Conservation (phyloP, 2,888 invertebrate genomes). For the Clitarchus hookeri region DNA sequence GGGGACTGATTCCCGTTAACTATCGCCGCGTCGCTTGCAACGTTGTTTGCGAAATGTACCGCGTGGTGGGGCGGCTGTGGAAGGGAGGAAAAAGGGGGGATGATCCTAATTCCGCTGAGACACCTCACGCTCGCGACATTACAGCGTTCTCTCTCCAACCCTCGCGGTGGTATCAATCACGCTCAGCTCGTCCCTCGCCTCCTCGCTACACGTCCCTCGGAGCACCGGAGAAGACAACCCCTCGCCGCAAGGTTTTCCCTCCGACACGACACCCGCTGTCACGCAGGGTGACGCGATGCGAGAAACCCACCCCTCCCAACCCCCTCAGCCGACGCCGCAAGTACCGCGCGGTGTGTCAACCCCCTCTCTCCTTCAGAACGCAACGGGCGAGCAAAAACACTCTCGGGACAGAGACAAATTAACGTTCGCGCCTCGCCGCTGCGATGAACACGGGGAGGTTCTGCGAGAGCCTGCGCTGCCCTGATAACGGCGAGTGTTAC, state of each 20-base stretch:
- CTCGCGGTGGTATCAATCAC: neutral
- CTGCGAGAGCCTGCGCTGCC: too few species aligned
- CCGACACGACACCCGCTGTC: neutral
- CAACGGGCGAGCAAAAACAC: neutral
- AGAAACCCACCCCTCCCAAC: neutral
- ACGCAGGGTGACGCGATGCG: neutral
- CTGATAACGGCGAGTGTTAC: too few species aligned
- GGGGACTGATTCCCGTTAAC: too few species aligned
- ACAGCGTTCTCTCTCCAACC: conserved; percentile 53
- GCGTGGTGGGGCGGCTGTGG: too few species aligned
- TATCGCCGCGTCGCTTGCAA: too few species aligned
- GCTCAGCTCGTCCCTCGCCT: neutral
- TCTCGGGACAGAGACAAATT: neutral
- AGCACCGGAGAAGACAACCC: too few species aligned
- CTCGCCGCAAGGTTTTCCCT: too few species aligned
- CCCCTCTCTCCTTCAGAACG: too few species aligned
- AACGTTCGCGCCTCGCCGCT: neutral
- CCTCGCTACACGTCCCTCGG: neutral
- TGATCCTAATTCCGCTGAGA: conserved; percentile 20
- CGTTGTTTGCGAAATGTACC: too few species aligned
- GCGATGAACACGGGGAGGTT: too few species aligned
- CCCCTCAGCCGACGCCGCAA: neutral
- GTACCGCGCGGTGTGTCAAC: too few species aligned
- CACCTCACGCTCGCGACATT: conserved; percentile 1
- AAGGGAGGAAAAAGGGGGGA: neutral